Base-by-base conservation (phyloP, 2,888 invertebrate species). In the Brenthis ino region DNA sequence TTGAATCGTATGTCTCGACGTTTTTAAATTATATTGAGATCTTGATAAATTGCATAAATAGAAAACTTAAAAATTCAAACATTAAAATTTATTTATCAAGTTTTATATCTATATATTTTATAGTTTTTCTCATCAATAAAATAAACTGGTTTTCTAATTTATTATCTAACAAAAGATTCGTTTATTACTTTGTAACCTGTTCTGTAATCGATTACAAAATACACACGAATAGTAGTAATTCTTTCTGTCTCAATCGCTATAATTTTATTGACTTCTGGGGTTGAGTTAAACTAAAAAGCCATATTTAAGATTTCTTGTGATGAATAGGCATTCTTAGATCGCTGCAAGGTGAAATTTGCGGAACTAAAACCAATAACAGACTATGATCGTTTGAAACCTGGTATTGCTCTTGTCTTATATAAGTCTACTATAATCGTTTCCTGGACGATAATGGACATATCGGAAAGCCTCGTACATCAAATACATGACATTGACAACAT, bases 361-460 rank as follows among this genome's bases (percentile, higher is more conserved):
- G 74, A 74, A 74, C 61, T 67, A 57, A 50, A 61, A 47, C 64
- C 60, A 72, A 61, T 57, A 37, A 68, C 64, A 56, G 33, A 56
- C 56, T 64, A 57, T 60, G 50, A 65, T 16, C 57, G 57, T 66
- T 64, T 55, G 64, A 70, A 54, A 61, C 51, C 14, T 55, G 16
- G 65, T 67, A 64, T 63, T 55, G 54, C 56, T 61, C 57, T 57
- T 54, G 64, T 67, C 69, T 75, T 74, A 75, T 71, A 73, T 76
- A 75, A 73, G 68, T 73, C 71, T 68, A 68, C 60, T 57, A 71
- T 76, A 78, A 72, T 74, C 71, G 76, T 82, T 86, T 85, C 85
- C 85, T 84, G 75, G 67, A 73, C 80, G 67, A 80, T 78, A 85
- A 89, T 85, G 86, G 86, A 74, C 79, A 85, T 82, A 80, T 77